Evolutionary conservation across 2,888 invertebrate species (phyloP), one percentile per base, ranked within the genome.

Genomic region (Colostygia pectinataria): DNA sequence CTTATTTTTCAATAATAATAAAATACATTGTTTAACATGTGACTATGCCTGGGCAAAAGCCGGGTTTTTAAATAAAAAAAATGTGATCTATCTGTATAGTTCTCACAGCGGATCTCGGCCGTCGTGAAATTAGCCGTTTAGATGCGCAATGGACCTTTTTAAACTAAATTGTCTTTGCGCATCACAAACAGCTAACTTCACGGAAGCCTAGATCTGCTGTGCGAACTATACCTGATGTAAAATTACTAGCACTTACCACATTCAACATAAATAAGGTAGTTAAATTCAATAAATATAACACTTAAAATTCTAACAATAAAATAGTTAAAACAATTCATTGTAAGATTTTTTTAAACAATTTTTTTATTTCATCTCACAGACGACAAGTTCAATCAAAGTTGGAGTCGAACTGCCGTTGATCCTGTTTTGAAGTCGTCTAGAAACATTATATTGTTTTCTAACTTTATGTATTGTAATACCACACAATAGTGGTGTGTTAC

Each of bases 171-270:
- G n/a, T n/a, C n/a, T n/a, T n/a, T n/a, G n/a, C n/a, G n/a, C n/a
- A n/a, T n/a, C n/a, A n/a, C n/a, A n/a, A n/a, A n/a, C n/a, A n/a
- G n/a, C n/a, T n/a, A n/a, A n/a, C n/a, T n/a, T n/a, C n/a, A n/a
- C n/a, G n/a, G n/a, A n/a, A n/a, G n/a, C n/a, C n/a, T n/a, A n/a
- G n/a, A n/a, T n/a, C n/a, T n/a, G n/a, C n/a, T n/a, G n/a, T n/a
- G n/a, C n/a, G n/a, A n/a, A n/a, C n/a, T n/a, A n/a, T n/a, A n/a
- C n/a, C 15, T 15, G 4, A 4, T 3, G 2, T 3, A 2, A 15
- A 15, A 4, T 15, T 15, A 15, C 15, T 15, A 15, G 18, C 0
- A 43, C 73, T 72, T 70, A 82, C 83, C 83, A 41, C 70, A 64
- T 41, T 66, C 52, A 49, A 74, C 65, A 27, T 54, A 50, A 48